These are phyloP conservation scores for Ligdia adustata DNA, from an alignment of 2,888 invertebrate genomes.

Conservation along the genomic window DNA sequence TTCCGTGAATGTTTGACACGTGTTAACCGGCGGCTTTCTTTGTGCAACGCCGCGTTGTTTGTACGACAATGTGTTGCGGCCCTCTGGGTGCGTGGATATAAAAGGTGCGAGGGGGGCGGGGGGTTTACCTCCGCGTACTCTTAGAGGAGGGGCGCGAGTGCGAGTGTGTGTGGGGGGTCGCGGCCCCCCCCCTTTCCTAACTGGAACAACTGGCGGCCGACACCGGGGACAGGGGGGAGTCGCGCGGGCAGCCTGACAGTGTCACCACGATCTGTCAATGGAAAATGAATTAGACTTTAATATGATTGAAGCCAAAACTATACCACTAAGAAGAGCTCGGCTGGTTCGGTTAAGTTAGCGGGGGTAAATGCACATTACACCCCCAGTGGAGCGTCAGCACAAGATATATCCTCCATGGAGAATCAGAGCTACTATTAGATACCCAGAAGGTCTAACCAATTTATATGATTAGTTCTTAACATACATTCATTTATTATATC, in stretches of 20 bases:
- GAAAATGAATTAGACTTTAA: neutral
- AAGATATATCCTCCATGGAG: too few relatives aligned
- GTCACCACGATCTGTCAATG: constrained; percentile 88
- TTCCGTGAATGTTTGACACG: constrained; percentile 20
- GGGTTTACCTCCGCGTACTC: constrained; percentile 81
- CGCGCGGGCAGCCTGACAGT: constrained; percentile 94
- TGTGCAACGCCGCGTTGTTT: constrained; percentile 8
- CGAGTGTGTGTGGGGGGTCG: constrained; percentile 80
- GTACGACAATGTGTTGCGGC: constrained; percentile 27
- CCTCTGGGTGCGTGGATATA: constrained; percentile 57
- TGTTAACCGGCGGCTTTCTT: constrained; percentile 12
- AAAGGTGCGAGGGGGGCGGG: constrained; percentile 48
- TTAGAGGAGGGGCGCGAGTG: constrained; percentile 83
- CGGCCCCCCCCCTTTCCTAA: constrained; percentile 88
- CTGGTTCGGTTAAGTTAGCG: too few relatives aligned
- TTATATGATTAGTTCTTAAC: too few relatives aligned
- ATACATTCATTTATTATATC: too few relatives aligned
- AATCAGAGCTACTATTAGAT: too few relatives aligned
- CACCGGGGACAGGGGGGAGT: constrained; percentile 93
- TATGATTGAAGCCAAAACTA: neutral
- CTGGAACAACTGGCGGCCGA: constrained; percentile 97
- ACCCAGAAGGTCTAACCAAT: too few relatives aligned
- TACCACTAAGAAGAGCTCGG: too few relatives aligned
- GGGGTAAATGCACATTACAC: too few relatives aligned
- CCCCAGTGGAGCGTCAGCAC: too few relatives aligned